These are phyloP conservation scores for Ceyx melanurus DNA, from an alignment of 2,113 vertebrate species.

Conservation along the genomic window DNA sequence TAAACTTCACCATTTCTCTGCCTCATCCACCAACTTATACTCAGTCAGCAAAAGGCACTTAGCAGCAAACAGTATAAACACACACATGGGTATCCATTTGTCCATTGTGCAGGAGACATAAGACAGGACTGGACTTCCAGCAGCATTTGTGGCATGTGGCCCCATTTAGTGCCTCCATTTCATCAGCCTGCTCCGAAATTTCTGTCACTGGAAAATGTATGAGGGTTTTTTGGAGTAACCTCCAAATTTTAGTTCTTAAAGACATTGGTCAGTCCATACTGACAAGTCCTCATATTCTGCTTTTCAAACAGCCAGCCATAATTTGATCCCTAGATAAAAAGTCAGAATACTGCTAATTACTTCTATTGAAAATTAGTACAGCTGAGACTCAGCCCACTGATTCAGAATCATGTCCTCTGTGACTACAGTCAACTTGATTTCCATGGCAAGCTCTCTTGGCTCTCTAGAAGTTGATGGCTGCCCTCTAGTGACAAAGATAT, in stretches of 20 bases:
- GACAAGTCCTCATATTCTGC: not conserved
- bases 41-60: not conserved
- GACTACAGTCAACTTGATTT: constrained; percentile 23
- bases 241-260: not conserved
- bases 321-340: constrained; percentile 60
- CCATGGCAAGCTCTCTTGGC: constrained; percentile 5
- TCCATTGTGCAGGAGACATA: accelerated
- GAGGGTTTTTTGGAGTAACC: not conserved
- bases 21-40: not conserved
- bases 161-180: not conserved
- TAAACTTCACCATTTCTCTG: not conserved
- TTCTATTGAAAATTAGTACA: constrained; percentile 66
- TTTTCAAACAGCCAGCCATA: not conserved
- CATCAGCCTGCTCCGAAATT: not conserved
- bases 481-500: constrained; percentile 82
- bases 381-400: constrained; percentile 60
- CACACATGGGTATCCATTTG: not conserved
- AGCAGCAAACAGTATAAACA: not conserved
- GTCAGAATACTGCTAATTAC: constrained; percentile 48
- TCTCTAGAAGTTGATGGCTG: constrained; percentile 79
- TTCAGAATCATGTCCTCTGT: constrained; percentile 55
- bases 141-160: not conserved
- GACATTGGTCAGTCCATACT: not conserved
- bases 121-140: not conserved
- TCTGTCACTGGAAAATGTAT: not conserved